Conservation (phyloP, 2,888 invertebrate species). For the Hydrotaea diabolus region DNA sequence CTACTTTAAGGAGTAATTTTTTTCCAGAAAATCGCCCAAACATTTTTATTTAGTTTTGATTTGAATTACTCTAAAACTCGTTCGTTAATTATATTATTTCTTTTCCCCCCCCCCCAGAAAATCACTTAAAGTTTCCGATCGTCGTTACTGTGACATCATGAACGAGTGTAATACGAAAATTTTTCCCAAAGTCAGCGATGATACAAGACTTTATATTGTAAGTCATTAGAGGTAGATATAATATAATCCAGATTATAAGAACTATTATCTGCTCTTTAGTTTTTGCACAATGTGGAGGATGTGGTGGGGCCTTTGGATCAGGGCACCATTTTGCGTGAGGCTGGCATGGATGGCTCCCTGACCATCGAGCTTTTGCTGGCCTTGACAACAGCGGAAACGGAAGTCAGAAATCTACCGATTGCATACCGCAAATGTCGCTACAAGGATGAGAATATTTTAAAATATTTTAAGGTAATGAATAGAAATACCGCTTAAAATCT, state of each 20-base stretch:
- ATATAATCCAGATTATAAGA: no score
- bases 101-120: slow-evolving; percentile 55
- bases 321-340: slow-evolving; percentile 68
- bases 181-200: slow-evolving; percentile 62
- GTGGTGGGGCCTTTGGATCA: slow-evolving; percentile 72
- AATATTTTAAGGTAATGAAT: slow-evolving; percentile 73
- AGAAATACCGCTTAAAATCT: not conserved
- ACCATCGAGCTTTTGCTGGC: slow-evolving; percentile 71
- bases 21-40: no score
- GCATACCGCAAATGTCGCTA: slow-evolving; percentile 78
- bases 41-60: no score
- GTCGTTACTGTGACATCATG: slow-evolving; percentile 70
- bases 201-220: slow-evolving; percentile 53
- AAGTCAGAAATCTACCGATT: slow-evolving; percentile 75
- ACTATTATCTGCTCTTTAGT: slow-evolving; percentile 70
- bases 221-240: no score
- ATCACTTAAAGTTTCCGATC: slow-evolving; percentile 56
- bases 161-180: slow-evolving; percentile 71
- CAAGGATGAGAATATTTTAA: slow-evolving; percentile 74
- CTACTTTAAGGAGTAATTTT: not conserved
- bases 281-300: slow-evolving; percentile 75
- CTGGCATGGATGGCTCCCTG: slow-evolving; percentile 66
- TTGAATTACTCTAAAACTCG: no score
- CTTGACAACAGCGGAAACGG: slow-evolving; percentile 72
- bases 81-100: no score